Evolutionary conservation across 2,113 vertebrate genomes (phyloP), one percentile per base, ranked within the genome.

Genomic region (Bubo bubo): DNA sequence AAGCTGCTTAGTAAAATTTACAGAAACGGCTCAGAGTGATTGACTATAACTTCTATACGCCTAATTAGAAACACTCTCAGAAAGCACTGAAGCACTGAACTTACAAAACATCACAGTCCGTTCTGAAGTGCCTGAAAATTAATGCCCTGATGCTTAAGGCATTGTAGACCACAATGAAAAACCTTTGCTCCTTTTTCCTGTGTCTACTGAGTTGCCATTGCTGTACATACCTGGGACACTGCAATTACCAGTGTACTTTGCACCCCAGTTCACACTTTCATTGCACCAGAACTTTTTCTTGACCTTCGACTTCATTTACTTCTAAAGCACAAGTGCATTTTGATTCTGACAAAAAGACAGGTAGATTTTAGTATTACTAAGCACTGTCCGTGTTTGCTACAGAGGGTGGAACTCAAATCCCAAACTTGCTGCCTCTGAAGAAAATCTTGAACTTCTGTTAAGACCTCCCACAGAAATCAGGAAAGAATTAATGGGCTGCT

Each of bases 401-500:
- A 59, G 68, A 79, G 39, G 12, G 45, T 59, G 37, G 52, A 95
- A 89, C 64, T 75, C 68, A 93, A 86, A 90, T 74, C 50, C 35
- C 15, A 70, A 39, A 62, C 59, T 84, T 91, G 86, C 91, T 95
- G 55, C 75, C 49, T 68, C 77, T 76, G 62, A 87, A 92, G 71
- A 88, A 95, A 96, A 76, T 50, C 58, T 4, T 43, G 39, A 84
- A 55, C 43, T 79, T 79, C 89, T 94, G n/a, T 76, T 56, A 94
- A 93, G 90, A 96, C 81, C 86, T 96, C 87, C 95, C 92, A 95
- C 79, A 96, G 87, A 93, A 95, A 82, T 58, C 92, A 93, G 92
- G 87, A 96, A 95, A 95, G 90, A 95, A 96, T 95, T 92, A 97
- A 95, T 90, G 95, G 87, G 71, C 95, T 96, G 90, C 81, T 97